phyloP scores from a whole-genome alignment of 1,140 invertebrate genomes.

The Zaprionus taronus region DNA sequence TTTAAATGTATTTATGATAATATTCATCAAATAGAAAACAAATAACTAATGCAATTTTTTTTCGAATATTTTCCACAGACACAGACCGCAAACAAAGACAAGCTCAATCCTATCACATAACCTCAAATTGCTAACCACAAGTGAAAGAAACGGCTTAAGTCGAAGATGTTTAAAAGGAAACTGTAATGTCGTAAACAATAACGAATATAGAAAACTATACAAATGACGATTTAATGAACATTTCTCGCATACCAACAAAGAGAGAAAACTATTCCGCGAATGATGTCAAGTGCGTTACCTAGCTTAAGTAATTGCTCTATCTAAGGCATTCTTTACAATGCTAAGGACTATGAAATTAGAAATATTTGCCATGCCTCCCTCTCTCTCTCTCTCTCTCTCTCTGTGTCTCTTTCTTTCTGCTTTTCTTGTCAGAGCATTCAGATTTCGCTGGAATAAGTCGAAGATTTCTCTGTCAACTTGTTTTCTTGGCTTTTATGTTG shows the following conservation, averaged over 20 bases:
- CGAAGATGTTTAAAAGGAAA: no score
- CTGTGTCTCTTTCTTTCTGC: background rate
- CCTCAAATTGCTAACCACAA: background rate
- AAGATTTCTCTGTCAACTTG: conserved; percentile 33
- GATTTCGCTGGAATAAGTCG: conserved; percentile 9
- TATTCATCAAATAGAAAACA: background rate
- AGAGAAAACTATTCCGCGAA: background rate
- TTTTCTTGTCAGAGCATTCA: conserved; percentile 1
- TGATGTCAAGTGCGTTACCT: background rate
- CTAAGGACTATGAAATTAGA: conserved; percentile 7
- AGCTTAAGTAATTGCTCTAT: conserved; percentile 4
- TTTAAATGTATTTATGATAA: background rate
- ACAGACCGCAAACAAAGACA: background rate
- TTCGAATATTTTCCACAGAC: background rate
- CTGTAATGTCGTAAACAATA: no score
- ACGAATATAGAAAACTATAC: no score
- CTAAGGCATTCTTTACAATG: conserved; percentile 2
- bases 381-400: background rate
- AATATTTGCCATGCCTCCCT: background rate
- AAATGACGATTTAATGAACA: background rate
- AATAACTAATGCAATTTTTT: background rate
- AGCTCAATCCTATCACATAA: background rate
- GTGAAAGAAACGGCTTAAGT: no score
- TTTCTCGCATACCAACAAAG: background rate
- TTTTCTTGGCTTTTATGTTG: conserved; percentile 10